phyloP scores from a whole-genome alignment of 2,888 invertebrate genomes.

The Acanthosepion lycidas region DNA sequence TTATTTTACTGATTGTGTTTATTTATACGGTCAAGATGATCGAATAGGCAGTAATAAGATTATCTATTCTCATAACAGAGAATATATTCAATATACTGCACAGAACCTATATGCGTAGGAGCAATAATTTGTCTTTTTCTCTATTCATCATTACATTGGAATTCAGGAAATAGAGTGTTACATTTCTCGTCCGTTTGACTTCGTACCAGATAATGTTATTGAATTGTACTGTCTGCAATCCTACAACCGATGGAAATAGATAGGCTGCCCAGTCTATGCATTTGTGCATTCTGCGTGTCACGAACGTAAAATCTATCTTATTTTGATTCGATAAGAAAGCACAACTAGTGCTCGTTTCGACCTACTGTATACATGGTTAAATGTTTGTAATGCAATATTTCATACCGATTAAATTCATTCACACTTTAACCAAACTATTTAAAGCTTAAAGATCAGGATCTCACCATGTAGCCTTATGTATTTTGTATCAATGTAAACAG shows the following conservation, averaged over 20 bases:
- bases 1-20: not conserved
- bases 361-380: not conserved
- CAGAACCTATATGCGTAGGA: not conserved
- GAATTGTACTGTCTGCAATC: not conserved
- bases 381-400: not conserved
- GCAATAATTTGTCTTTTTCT: not conserved
- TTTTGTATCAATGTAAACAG: no score
- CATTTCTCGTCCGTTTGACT: constrained; percentile 33
- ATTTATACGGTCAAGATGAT: not conserved
- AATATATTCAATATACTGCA: not conserved
- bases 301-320: no score
- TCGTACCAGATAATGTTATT: not conserved
- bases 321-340: constrained; percentile 1
- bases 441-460: no score
- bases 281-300: not conserved
- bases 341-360: not conserved
- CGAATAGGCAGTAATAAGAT: not conserved
- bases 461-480: no score
- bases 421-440: not conserved
- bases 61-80: not conserved
- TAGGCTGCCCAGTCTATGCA: not conserved
- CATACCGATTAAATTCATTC: not conserved
- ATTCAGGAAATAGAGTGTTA: constrained; percentile 8
- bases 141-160: not conserved
- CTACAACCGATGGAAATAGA: not conserved